Percentiles rank a stretch among this genome's conserved stretches.
phyloP scores from a whole-genome alignment of 1,140 invertebrate species.

The Drosophila neocordata region DNA sequence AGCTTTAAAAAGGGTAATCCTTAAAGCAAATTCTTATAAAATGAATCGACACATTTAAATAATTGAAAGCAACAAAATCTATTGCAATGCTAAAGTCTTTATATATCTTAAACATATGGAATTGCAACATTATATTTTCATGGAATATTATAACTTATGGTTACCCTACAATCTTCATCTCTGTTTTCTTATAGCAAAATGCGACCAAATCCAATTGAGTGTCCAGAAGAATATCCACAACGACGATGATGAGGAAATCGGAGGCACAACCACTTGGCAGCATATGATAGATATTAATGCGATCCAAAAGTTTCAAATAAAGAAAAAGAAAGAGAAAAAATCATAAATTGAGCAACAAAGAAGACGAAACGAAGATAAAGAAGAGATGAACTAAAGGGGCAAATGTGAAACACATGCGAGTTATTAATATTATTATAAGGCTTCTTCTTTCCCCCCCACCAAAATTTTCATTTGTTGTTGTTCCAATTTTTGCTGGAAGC shows the following conservation, averaged over 20 bases:
- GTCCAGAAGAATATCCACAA: neutral
- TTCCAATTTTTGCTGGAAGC: conserved; percentile 47
- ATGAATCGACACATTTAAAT: neutral
- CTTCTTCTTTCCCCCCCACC: conserved; percentile 27
- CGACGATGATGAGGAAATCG: neutral
- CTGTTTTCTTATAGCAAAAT: conserved; percentile 4
- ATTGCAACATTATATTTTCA: neutral
- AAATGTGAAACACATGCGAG: conserved; percentile 71
- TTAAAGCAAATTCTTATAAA: no score
- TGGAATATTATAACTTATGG: neutral
- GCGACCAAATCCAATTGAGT: conserved; percentile 5
- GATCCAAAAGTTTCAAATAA: conserved; percentile 2
- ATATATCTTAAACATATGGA: neutral
- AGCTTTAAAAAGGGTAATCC: no score
- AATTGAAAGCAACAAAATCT: neutral
- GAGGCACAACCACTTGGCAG: conserved; percentile 4
- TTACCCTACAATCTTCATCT: neutral
- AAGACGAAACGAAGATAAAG: conserved; percentile 12
- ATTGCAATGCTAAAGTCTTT: no score
- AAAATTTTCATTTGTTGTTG: conserved; percentile 43
- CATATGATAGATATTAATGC: conserved; percentile 11
- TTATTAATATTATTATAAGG: conserved; percentile 31
- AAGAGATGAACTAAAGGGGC: conserved; percentile 17
- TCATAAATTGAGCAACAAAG: conserved; percentile 10
- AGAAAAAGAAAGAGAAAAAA: neutral